phyloP scores from a whole-genome alignment of 35 echinoderm and acorn worm genomes.

The Apostichopus japonicus region DNA sequence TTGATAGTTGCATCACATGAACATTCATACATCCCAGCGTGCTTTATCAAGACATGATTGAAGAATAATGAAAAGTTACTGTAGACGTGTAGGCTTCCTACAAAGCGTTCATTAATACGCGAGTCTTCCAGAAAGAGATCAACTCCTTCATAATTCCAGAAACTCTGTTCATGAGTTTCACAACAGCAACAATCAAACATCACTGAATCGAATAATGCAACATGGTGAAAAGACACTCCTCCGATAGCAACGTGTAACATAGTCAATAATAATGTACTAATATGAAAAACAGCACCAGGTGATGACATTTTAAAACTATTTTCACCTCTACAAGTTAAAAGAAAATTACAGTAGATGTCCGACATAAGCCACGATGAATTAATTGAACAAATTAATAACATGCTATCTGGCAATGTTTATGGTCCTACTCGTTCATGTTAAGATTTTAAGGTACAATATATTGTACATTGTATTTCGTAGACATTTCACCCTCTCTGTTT shows the following conservation, averaged over 20 bases:
- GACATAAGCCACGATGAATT: too few species aligned
- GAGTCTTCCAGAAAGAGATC: background rate
- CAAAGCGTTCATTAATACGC: background rate
- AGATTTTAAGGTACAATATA: too few species aligned
- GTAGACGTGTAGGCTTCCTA: background rate
- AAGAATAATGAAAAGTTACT: conserved; percentile 1
- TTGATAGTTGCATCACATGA: background rate
- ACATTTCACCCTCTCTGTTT: too few species aligned
- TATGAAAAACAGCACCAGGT: background rate
- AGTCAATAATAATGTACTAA: background rate
- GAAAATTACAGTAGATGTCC: too few species aligned
- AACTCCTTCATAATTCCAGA: conserved; percentile 6
- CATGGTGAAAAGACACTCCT: background rate
- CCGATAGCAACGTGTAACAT: background rate
- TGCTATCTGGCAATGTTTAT: too few species aligned
- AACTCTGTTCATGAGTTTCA: background rate
- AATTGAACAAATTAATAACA: too few species aligned
- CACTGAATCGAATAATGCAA: background rate
- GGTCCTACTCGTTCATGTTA: too few species aligned
- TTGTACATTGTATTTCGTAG: too few species aligned
- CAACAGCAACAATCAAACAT: background rate
- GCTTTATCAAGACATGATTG: background rate
- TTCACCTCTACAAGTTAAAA: too few species aligned
- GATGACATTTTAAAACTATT: background rate
- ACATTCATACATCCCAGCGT: conserved; percentile 2